These are phyloP conservation scores for Ylistrum balloti DNA, from an alignment of 1,140 invertebrate genomes.

Conservation along the genomic window DNA sequence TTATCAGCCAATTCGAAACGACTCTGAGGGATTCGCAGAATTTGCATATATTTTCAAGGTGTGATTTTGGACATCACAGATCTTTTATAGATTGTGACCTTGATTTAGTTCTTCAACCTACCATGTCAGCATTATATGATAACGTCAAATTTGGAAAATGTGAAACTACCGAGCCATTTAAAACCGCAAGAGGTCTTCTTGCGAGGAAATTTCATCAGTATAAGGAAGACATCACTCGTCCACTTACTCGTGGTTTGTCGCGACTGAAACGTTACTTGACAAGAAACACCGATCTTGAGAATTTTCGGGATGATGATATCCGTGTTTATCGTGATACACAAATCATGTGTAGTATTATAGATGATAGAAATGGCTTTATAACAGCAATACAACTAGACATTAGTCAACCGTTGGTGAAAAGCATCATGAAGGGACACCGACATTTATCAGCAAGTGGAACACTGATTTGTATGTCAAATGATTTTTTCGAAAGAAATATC, in stretches of 20 bases:
- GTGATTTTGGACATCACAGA: neutral
- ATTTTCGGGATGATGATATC: slow-evolving; percentile 60
- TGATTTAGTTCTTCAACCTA: neutral
- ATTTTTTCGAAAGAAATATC: slow-evolving; percentile 86
- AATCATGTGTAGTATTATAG: slow-evolving; percentile 49
- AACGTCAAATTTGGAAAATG: neutral
- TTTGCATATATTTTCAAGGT: neutral
- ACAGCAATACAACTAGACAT: slow-evolving; percentile 67
- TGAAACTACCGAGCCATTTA: neutral
- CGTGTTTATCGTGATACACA: slow-evolving; percentile 58
- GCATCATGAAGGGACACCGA: slow-evolving; percentile 76
- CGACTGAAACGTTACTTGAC: neutral
- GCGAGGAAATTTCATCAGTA: neutral
- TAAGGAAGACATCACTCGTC: neutral
- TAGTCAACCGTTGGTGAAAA: slow-evolving; percentile 50
- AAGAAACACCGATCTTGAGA: slow-evolving; percentile 4
- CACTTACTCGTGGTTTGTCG: neutral
- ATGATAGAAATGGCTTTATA: slow-evolving; percentile 49
- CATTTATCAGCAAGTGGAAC: slow-evolving; percentile 88
- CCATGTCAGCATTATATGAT: neutral
- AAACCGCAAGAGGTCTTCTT: neutral
- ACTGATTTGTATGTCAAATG: slow-evolving; percentile 87
- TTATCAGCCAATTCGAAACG: neutral
- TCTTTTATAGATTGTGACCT: neutral
- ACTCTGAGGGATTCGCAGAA: neutral